Evolutionary conservation across 2,113 vertebrate species (phyloP), one percentile per base, ranked within the genome.

Genomic region (Cynoglossus semilaevis): DNA sequence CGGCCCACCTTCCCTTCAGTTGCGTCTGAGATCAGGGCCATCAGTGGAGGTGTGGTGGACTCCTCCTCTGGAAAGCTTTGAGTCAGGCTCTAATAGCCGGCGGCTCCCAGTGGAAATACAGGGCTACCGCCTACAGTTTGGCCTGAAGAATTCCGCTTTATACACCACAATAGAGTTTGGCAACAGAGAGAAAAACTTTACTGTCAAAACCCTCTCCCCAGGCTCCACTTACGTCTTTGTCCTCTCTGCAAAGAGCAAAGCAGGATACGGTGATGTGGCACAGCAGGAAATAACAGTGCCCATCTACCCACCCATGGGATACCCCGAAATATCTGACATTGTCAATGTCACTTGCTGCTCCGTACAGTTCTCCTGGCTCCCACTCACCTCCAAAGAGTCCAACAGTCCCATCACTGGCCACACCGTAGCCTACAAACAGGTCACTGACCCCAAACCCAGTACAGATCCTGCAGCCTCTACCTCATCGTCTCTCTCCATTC

Each of bases 101-200:
- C 63, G 91, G 59, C 47, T 45, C 15, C 80, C 60, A 0, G 10
- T 91, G 65, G 88, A 91, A 74, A 91, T 97, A 58, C 76, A 91
- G 60, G 94, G 95, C 75, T 98, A 98, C 88, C 93, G 92, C 46
- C 92, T 98, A 37, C 93, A 91, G 76, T 95, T 94, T 9, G 93
- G 94, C 85, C 91, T 89, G 29, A 91, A 92, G 76, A 95, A 96
- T 41, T 42, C 83, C 0, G 74, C 80, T 1, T 88, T 90, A 4
- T 81, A 92, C 61, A 80, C 90, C 56, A 92, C 90, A 0, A 58
- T 95, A 83, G 92, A 96, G 61, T 92, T 98, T 81, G 62, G 87
- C 0, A 77, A 87, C 1, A 75, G 74, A 4, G 93, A 96, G 82
- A 90, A 88, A 51, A 90, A 88, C 79, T 94, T 94, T 85, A 68